Conservation (phyloP, 2,797 vertebrate species). For the Astyanax mexicanus region DNA sequence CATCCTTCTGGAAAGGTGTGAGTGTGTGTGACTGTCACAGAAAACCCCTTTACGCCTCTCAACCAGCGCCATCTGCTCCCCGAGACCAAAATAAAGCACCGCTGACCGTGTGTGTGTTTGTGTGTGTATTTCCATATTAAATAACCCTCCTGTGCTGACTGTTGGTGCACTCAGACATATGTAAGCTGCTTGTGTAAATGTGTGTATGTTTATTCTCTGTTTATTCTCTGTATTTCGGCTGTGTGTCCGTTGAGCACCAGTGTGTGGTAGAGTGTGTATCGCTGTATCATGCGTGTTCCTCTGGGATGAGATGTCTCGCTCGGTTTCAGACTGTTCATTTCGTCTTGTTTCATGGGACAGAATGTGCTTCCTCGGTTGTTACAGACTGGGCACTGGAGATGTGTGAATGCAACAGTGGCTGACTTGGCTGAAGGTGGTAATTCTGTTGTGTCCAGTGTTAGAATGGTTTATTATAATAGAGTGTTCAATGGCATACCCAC, state of each 20-base stretch:
- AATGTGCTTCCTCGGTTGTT: background rate
- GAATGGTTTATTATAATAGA: background rate
- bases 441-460: background rate
- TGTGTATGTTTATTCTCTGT: background rate
- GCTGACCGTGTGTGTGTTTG: constrained; percentile 33
- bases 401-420: background rate
- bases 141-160: background rate
- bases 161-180: constrained; percentile 1
- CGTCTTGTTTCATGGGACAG: background rate
- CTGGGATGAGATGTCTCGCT: background rate
- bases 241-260: constrained; percentile 6
- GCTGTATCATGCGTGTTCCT: background rate
- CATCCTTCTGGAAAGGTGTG: constrained; percentile 41
- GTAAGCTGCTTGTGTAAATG: constrained; percentile 4
- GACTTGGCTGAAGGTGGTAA: background rate
- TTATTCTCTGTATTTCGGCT: constrained; percentile 8
- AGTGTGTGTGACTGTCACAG: constrained; percentile 8
- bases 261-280: constrained; percentile 10
- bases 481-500: too few relatives aligned
- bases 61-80: constrained; percentile 53
- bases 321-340: constrained; percentile 5
- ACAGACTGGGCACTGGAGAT: background rate
- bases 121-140: constrained; percentile 11
- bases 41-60: constrained; percentile 40
- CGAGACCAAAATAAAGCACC: constrained; percentile 47